These are phyloP conservation scores for Argentina silus DNA, from an alignment of 2,797 vertebrate genomes.

Conservation along the genomic window DNA sequence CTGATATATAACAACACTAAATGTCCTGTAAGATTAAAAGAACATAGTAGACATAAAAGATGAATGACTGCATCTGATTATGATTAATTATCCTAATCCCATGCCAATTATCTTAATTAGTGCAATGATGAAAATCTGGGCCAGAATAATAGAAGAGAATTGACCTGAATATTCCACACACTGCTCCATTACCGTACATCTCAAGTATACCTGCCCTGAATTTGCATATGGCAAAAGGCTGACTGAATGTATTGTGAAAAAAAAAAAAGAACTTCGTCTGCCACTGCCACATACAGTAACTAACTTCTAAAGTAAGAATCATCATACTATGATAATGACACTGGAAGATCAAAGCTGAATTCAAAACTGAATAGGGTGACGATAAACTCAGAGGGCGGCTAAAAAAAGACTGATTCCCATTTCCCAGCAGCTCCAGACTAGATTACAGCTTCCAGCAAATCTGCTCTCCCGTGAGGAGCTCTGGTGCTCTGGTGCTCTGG, in stretches of 20 bases:
- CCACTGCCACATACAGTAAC: not conserved
- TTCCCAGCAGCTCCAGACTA: constrained; percentile 37
- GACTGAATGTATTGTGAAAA: not conserved
- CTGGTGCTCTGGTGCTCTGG: constrained; percentile 35
- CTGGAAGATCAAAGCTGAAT: constrained; percentile 31
- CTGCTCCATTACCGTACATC: not conserved
- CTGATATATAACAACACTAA: not conserved
- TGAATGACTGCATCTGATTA: not conserved
- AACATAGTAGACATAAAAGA: not conserved
- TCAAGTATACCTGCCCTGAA: not conserved
- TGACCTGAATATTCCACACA: constrained; percentile 1
- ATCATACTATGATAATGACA: constrained; percentile 18
- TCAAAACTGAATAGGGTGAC: constrained; percentile 25
- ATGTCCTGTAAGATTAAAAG: not conserved
- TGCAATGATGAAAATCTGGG: not conserved
- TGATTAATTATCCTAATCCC: not conserved
- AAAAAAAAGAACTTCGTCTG: not conserved
- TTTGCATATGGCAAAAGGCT: not conserved
- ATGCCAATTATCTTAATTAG: constrained; percentile 11
- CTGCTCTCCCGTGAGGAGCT: constrained; percentile 40
- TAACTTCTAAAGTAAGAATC: constrained; percentile 16
- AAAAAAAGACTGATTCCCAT: constrained; percentile 17
- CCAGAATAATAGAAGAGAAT: no score
- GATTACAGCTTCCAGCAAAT: constrained; percentile 60
- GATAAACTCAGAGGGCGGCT: constrained; percentile 26